These are phyloP conservation scores for Sander vitreus DNA, from an alignment of 2,113 vertebrate species.

Conservation along the genomic window DNA sequence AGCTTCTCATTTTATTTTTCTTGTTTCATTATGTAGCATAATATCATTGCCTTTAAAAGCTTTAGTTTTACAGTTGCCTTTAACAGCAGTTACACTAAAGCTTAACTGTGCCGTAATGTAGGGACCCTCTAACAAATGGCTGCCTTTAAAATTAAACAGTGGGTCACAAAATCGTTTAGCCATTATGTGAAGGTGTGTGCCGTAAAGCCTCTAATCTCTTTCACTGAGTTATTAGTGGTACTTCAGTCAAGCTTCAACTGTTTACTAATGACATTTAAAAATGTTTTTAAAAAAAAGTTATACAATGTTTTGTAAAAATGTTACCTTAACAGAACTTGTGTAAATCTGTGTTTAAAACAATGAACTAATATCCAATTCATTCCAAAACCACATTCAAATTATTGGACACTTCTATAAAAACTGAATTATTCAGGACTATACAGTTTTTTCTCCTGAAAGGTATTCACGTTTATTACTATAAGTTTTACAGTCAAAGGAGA, in stretches of 20 bases:
- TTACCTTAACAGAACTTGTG: neutral
- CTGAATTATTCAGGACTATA: neutral
- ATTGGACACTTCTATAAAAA: neutral
- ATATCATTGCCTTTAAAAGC: neutral
- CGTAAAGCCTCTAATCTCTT: constrained; percentile 5
- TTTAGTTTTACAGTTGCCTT: neutral
- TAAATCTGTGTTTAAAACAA: constrained; percentile 6
- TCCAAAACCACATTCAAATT: neutral
- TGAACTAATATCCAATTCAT: neutral
- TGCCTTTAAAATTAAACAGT: constrained; percentile 19
- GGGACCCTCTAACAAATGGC: constrained; percentile 9
- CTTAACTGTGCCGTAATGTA: neutral
- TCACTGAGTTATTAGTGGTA: constrained; percentile 3
- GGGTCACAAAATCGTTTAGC: constrained; percentile 22
- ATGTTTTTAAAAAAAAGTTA: too few relatives aligned
- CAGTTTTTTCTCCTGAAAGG: neutral
- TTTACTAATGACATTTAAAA: neutral
- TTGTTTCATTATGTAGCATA: neutral
- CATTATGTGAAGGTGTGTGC: constrained; percentile 5
- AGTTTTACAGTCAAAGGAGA: constrained; percentile 1
- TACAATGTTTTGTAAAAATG: neutral
- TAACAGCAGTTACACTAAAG: neutral
- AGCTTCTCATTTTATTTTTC: neutral
- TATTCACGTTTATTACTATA: constrained; percentile 2
- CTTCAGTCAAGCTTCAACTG: neutral